Evolutionary conservation across 2,888 invertebrate genomes (phyloP), one percentile per base, ranked within the genome.

Genomic region (Trichogramma evanescens): DNA sequence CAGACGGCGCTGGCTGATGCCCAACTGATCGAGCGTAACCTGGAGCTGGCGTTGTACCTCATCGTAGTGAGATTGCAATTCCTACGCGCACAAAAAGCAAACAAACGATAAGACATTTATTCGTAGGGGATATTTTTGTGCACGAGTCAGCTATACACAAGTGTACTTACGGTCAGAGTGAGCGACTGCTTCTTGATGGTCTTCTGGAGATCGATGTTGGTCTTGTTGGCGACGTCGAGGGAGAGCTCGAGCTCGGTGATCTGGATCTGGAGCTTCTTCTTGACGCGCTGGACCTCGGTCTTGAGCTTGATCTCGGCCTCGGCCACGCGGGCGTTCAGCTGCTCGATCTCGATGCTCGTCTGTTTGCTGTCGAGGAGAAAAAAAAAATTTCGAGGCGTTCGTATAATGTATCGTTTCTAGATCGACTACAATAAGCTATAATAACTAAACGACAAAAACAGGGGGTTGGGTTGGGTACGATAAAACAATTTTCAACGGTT

Each of bases 181-280:
- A 94, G 86, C 69, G 95, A 93, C 80, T 97, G 95, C 80, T 93
- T 95, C 88, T 97, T 97, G 84, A 95, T 91, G 75, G 93, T 92
- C 86, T 95, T 95, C 82, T 96, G 95, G 78, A 96, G 85, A 78
- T 95, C 94, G 76, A 96, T 89, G 85, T 96, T 96, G 83, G 90
- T 94, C 85, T 97, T 95, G 86, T 98, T 97, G 82, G 95, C 93
- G 71, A 95, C 93, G 82, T 97, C 97, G 80, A 99, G 86, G 59
- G 94, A 91, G 84, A 96, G 87, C 80, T 96, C 96, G 76, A 97
- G 83, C 80, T 97, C 96, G 72, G 95, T 95, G 81, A 97, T 96
- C 77, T 94, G 94, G 78, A 95, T 91, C 83, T 95, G 95, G 79
- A 95, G 84, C 91, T 97, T 97, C 94, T 97, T 97, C 90, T 96